Conservation (phyloP, 2,113 vertebrate genomes). For the Scolopax mira region DNA sequence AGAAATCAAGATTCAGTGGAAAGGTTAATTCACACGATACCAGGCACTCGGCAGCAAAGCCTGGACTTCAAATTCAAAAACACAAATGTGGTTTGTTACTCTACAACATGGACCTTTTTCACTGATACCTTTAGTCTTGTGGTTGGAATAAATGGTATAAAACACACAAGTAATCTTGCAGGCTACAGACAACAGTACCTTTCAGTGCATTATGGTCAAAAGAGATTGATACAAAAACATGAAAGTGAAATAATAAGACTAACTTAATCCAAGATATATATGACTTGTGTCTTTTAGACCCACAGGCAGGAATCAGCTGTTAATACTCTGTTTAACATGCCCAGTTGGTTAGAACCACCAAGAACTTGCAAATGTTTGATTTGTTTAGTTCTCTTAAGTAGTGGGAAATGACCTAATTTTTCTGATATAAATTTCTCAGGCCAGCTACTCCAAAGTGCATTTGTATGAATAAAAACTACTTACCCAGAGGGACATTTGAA, state of each 20-base stretch:
- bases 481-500: slow-evolving; percentile 52
- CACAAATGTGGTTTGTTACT: background rate
- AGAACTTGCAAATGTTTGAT: background rate
- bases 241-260: background rate
- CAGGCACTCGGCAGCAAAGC: background rate
- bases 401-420: slow-evolving; percentile 62
- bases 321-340: background rate
- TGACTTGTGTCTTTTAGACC: background rate
- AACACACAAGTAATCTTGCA: background rate
- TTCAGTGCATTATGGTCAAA: background rate
- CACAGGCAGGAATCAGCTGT: background rate
- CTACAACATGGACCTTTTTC: background rate
- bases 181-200: background rate
- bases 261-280: background rate
- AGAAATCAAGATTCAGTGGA: background rate
- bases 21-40: background rate
- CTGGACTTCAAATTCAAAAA: background rate
- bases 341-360: background rate
- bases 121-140: background rate
- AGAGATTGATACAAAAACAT: background rate
- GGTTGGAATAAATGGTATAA: background rate
- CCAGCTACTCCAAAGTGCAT: slow-evolving; percentile 46
- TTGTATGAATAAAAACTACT: slow-evolving; percentile 65
- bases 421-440: slow-evolving; percentile 51
- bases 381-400: slow-evolving; percentile 1